phyloP scores from a whole-genome alignment of 1,140 invertebrate genomes.

The Stegodyphus mimosarum region DNA sequence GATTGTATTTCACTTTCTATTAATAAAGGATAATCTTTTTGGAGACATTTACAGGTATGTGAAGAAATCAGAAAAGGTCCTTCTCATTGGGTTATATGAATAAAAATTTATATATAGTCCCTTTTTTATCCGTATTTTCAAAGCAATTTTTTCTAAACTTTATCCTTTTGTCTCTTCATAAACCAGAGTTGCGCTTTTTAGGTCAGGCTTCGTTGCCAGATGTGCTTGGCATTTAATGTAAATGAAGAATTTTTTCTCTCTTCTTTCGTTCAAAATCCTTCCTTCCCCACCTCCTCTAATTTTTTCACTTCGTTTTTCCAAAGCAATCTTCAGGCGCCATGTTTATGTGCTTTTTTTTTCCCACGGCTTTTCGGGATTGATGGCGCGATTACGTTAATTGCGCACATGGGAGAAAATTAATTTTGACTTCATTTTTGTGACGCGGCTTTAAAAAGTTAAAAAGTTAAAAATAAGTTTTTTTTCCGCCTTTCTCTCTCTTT shows the following conservation, averaged over 20 bases:
- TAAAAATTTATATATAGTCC: too few relatives aligned
- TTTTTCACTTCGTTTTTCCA: too few relatives aligned
- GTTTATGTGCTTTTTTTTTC: not conserved
- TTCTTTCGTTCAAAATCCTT: not conserved
- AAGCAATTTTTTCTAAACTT: too few relatives aligned
- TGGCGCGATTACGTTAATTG: constrained; percentile 50
- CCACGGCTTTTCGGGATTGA: constrained; percentile 26
- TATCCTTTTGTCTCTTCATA: constrained; percentile 23
- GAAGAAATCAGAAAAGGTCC: too few relatives aligned
- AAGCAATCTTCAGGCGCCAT: too few relatives aligned
- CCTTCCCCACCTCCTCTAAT: too few relatives aligned
- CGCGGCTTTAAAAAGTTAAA: constrained; percentile 19
- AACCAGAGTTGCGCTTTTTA: constrained; percentile 49
- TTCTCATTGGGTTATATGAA: too few relatives aligned
- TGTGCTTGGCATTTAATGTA: constrained; percentile 46
- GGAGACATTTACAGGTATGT: too few relatives aligned
- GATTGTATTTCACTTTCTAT: too few relatives aligned
- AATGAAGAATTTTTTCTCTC: constrained; percentile 28
- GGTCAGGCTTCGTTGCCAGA: constrained; percentile 37
- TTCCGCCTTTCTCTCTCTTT: not conserved
- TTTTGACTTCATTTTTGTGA: constrained; percentile 55
- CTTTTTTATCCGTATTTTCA: too few relatives aligned
- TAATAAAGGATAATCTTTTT: too few relatives aligned
- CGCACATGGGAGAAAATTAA: constrained; percentile 48
- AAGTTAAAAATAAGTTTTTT: not conserved